These are phyloP conservation scores for Scaptomyza pallida DNA, from an alignment of 1,140 invertebrate species.

Conservation along the genomic window DNA sequence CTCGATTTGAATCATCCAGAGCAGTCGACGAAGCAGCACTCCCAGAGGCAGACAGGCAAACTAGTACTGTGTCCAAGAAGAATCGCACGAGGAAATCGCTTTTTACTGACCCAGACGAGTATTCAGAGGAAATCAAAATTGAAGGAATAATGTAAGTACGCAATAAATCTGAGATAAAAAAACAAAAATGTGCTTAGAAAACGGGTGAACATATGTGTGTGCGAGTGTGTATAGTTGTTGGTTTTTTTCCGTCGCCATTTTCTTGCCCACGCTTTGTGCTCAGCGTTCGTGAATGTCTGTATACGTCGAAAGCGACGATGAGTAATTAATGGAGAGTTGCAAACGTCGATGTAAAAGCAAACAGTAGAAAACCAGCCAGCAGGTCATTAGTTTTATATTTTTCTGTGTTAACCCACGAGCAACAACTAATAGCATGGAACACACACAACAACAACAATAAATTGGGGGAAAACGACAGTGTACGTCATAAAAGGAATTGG, in stretches of 20 bases:
- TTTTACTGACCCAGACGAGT: slow-evolving; percentile 65
- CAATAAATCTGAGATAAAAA: not conserved
- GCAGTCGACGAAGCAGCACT: slow-evolving; percentile 34
- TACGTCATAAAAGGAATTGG: slow-evolving; percentile 80
- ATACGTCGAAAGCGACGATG: slow-evolving; percentile 64
- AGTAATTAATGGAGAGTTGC: slow-evolving; percentile 67
- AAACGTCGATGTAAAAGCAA: slow-evolving; percentile 15
- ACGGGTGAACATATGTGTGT: slow-evolving; percentile 11
- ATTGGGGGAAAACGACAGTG: slow-evolving; percentile 47
- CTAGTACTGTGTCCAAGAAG: slow-evolving; percentile 39
- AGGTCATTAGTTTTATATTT: not conserved
- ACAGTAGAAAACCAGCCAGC: slow-evolving; percentile 1
- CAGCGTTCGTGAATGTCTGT: slow-evolving; percentile 59
- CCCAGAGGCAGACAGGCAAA: slow-evolving; percentile 52
- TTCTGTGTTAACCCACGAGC: slow-evolving; percentile 24
- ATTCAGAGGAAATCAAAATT: slow-evolving; percentile 69
- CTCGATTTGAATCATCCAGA: slow-evolving; percentile 49
- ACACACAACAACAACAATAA: slow-evolving; percentile 32
- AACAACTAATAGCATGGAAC: slow-evolving; percentile 44
- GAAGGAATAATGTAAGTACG: slow-evolving; percentile 73
- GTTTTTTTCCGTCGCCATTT: slow-evolving; percentile 76
- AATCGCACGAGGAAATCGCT: slow-evolving; percentile 55
- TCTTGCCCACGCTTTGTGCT: slow-evolving; percentile 52
- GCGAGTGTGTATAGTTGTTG: slow-evolving; percentile 21
- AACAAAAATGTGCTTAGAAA: slow-evolving; percentile 26